A percentile compares a stretch with the other conserved stretches of the same genome.
Conservation (phyloP, 1,140 invertebrate species). For the Temnothorax longispinosus region DNA sequence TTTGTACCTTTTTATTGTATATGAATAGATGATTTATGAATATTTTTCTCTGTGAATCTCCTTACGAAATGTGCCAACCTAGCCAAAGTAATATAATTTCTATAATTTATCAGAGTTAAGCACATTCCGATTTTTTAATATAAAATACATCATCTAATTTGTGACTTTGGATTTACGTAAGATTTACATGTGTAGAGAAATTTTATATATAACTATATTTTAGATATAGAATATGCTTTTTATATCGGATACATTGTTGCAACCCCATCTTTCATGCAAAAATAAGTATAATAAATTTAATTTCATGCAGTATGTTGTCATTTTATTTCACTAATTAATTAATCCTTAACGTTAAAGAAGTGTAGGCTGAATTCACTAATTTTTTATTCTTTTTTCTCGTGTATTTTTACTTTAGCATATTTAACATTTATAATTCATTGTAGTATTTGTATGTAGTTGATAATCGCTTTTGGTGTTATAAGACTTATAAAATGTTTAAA, state of each 20-base stretch:
- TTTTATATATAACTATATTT: constrained; percentile 40
- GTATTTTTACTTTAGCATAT: background rate
- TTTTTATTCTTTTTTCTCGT: background rate
- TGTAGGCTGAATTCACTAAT: background rate
- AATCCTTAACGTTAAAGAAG: background rate
- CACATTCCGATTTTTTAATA: constrained; percentile 38
- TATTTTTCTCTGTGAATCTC: constrained; percentile 31
- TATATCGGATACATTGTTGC: constrained; percentile 21
- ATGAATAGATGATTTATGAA: constrained; percentile 45
- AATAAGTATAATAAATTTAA: constrained; percentile 38
- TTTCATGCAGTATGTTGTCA: background rate
- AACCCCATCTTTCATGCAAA: constrained; percentile 4
- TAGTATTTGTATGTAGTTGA: background rate
- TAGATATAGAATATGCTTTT: constrained; percentile 20
- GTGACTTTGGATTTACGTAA: constrained; percentile 32
- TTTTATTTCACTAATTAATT: background rate
- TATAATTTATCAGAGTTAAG: constrained; percentile 27
- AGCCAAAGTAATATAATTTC: constrained; percentile 44
- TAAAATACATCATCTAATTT: background rate
- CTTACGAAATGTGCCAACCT: constrained; percentile 33
- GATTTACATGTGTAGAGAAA: constrained; percentile 4
- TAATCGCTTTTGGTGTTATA: background rate
- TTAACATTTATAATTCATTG: background rate
- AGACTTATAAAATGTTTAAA: background rate
- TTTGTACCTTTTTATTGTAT: constrained; percentile 44